Conservation (phyloP, 2,888 invertebrate genomes). For the Pyrgus malvae region DNA sequence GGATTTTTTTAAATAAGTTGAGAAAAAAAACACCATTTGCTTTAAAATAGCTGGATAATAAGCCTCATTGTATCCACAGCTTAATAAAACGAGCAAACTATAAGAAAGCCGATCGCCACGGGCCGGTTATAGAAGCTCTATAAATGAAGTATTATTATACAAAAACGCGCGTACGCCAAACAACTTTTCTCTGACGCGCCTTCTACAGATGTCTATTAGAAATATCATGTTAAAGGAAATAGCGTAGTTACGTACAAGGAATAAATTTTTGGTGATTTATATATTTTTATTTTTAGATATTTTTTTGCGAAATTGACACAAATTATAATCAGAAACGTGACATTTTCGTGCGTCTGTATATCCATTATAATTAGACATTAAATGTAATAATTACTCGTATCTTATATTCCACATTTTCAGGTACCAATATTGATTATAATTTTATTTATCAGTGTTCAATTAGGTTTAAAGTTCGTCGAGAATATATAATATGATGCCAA, state of each 20-base stretch:
- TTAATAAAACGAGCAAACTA: constrained; percentile 11
- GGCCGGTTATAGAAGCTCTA: constrained; percentile 59
- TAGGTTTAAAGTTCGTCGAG: too few relatives aligned
- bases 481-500: too few relatives aligned
- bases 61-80: constrained; percentile 3
- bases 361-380: too few relatives aligned
- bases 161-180: constrained; percentile 57
- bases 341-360: too few relatives aligned
- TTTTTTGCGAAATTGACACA: too few relatives aligned
- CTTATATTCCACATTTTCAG: too few relatives aligned
- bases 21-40: background rate
- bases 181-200: constrained; percentile 67
- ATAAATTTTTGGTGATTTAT: too few relatives aligned
- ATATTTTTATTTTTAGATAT: background rate
- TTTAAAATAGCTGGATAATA: background rate
- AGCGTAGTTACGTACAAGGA: constrained; percentile 6
- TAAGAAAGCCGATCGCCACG: constrained; percentile 61
- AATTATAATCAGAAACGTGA: too few relatives aligned
- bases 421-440: too few relatives aligned
- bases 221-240: constrained; percentile 43
- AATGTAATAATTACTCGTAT: too few relatives aligned
- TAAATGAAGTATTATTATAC: constrained; percentile 69
- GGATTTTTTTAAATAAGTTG: too few relatives aligned
- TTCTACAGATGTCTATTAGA: constrained; percentile 61
- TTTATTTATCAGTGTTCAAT: too few relatives aligned